phyloP scores from a whole-genome alignment of 1,140 invertebrate genomes.

The Zaprionus ornatus region DNA sequence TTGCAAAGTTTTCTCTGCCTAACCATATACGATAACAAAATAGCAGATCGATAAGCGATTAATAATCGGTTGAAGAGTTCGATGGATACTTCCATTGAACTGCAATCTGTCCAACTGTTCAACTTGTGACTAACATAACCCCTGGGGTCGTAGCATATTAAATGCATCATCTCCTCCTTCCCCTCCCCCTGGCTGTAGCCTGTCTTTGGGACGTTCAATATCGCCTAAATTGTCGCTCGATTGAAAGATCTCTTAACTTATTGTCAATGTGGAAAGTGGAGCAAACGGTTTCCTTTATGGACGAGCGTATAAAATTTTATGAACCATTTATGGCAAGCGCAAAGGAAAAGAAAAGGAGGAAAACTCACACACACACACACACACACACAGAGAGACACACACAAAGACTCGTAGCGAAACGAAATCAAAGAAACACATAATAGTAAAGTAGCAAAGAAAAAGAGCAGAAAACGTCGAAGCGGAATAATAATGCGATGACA shows the following conservation, averaged over 20 bases:
- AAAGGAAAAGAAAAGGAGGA: slow-evolving; percentile 35
- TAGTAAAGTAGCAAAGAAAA: slow-evolving; percentile 59
- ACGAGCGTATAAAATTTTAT: slow-evolving; percentile 63
- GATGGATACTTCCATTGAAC: too few relatives aligned
- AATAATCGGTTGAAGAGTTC: not conserved
- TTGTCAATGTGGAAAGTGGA: slow-evolving; percentile 53
- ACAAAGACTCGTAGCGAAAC: slow-evolving; percentile 7
- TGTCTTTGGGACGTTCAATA: slow-evolving; percentile 34
- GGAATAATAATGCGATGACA: slow-evolving; percentile 65
- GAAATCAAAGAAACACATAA: slow-evolving; percentile 61
- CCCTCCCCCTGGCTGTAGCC: not conserved
- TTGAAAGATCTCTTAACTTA: slow-evolving; percentile 38
- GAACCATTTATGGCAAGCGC: slow-evolving; percentile 62
- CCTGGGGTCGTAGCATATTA: slow-evolving; percentile 6
- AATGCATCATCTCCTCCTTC: slow-evolving; percentile 18
- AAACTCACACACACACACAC: slow-evolving; percentile 6
- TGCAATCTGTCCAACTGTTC: too few relatives aligned
- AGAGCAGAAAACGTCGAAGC: slow-evolving; percentile 57
- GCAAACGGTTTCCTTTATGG: slow-evolving; percentile 63
- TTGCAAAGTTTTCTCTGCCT: not conserved
- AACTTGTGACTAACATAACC: not conserved
- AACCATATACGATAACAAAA: not conserved
- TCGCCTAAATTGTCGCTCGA: slow-evolving; percentile 20
- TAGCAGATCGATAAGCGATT: not conserved
- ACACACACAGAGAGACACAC: not conserved